phyloP scores from a whole-genome alignment of 2,888 invertebrate genomes.

The Macrophya alboannulata region DNA sequence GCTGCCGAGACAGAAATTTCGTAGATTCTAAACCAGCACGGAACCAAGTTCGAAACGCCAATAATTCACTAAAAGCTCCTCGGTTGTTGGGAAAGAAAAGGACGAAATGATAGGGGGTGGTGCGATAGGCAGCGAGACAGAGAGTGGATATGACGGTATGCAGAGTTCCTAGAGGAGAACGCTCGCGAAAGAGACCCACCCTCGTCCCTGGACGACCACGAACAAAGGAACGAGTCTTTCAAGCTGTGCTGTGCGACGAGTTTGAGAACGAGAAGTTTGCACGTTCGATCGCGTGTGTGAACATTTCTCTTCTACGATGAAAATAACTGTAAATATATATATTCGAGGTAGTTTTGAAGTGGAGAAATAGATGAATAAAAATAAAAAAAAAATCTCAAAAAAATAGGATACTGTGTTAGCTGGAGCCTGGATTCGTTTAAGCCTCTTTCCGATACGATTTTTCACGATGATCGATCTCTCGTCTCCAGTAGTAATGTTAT shows the following conservation, averaged over 20 bases:
- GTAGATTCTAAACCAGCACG: slow-evolving; percentile 36
- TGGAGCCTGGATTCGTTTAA: slow-evolving; percentile 10
- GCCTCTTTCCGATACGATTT: slow-evolving; percentile 33
- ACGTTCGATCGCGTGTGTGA: slow-evolving; percentile 44
- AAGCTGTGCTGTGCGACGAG: slow-evolving; percentile 31
- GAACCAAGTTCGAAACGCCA: slow-evolving; percentile 44
- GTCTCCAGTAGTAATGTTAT: slow-evolving; percentile 42
- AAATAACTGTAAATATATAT: slow-evolving; percentile 43
- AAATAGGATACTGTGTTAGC: not conserved
- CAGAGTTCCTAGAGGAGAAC: slow-evolving; percentile 50
- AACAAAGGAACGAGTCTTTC: slow-evolving; percentile 51
- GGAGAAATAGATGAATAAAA: slow-evolving; percentile 5
- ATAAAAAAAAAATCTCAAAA: not conserved
- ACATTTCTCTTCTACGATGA: slow-evolving; percentile 23
- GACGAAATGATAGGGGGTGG: slow-evolving; percentile 11
- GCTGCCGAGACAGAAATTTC: slow-evolving; percentile 23
- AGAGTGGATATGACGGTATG: slow-evolving; percentile 35
- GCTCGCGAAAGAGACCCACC: slow-evolving; percentile 37
- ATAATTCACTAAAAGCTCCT: slow-evolving; percentile 52
- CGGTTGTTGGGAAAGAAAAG: slow-evolving; percentile 17
- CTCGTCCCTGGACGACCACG: slow-evolving; percentile 38
- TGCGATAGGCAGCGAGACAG: slow-evolving; percentile 1
- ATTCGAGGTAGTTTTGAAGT: not conserved
- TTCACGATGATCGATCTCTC: slow-evolving; percentile 53
- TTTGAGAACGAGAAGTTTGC: slow-evolving; percentile 49